Evolutionary conservation across 2,797 vertebrate species (phyloP), one percentile per base, ranked within the genome.

Genomic region (Pseudochromis fuscus): DNA sequence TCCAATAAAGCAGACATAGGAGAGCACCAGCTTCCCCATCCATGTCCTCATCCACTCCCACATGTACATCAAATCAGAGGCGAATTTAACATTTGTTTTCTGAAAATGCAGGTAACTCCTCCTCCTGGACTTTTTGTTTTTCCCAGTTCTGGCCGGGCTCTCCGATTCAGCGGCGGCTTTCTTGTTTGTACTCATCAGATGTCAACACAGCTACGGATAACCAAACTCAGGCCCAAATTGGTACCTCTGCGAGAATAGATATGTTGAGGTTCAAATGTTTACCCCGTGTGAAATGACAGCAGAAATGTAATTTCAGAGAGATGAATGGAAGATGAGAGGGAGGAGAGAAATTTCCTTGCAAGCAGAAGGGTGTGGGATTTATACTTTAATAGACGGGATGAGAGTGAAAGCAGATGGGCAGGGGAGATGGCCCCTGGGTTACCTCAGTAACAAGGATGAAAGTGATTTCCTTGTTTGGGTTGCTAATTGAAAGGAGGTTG

Each of bases 401-500:
- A 74, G 72, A 83, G 68, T 68, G 72, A 77, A n/a, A 87, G 68
- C 92, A 93, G 91, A 92, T 92, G 93, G 91, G 82, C 79, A 63
- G 33, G 71, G n/a, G 81, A 88, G 77, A 44, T 78, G 86, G 81
- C 84, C 83, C 67, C 62, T 30, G 74, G 80, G 88, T 89, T 85
- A 85, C 88, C 81, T 49, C 61, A 57, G 88, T 83, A 87, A 84
- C 85, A 68, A 82, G 75, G 82, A 91, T 87, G 77, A 89, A 87
- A 89, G 85, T 72, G 82, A 88, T 89, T 91, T 92, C 78, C 84
- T 84, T 88, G 89, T 92, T 91, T 92, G 74, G 88, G 83, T 85
- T 73, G 67, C 83, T 93, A 91, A 94, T 93, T 92, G 89, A 94
- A 93, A 92, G 85, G 82, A 84, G 88, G 71, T 84, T 81, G 85